phyloP scores from a whole-genome alignment of 2,797 vertebrate species.

The Okamejei kenojei region DNA sequence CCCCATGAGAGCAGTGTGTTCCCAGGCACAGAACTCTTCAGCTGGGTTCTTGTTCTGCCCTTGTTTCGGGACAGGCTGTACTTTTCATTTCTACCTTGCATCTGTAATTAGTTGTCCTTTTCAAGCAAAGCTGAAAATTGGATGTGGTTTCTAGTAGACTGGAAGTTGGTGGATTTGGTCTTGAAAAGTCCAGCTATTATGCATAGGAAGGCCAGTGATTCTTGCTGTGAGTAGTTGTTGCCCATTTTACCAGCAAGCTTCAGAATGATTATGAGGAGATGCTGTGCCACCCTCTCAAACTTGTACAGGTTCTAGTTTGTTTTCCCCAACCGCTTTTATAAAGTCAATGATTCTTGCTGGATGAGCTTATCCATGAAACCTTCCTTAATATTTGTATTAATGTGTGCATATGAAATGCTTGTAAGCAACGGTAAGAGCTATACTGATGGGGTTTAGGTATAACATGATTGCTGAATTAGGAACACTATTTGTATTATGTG shows the following conservation, averaged over 20 bases:
- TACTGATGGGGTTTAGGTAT: too few species aligned
- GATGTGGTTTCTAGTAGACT: not conserved
- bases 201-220: not conserved
- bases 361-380: not conserved
- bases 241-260: not conserved
- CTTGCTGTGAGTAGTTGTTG: not conserved
- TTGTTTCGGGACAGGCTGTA: constrained; percentile 12
- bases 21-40: not conserved
- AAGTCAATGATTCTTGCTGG: not conserved
- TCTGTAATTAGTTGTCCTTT: constrained; percentile 4
- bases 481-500: too few species aligned
- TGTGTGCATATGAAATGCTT: too few species aligned
- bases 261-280: not conserved
- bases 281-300: not conserved
- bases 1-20: not conserved
- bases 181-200: not conserved
- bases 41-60: not conserved
- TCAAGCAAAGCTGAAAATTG: not conserved
- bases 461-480: too few species aligned
- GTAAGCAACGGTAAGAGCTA: too few species aligned
- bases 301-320: not conserved
- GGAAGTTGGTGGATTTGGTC: not conserved
- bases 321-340: not conserved
- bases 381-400: too few species aligned
- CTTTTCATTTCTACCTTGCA: not conserved